Conservation (phyloP, 2,797 vertebrate species). For the Geotrypetes seraphini region DNA sequence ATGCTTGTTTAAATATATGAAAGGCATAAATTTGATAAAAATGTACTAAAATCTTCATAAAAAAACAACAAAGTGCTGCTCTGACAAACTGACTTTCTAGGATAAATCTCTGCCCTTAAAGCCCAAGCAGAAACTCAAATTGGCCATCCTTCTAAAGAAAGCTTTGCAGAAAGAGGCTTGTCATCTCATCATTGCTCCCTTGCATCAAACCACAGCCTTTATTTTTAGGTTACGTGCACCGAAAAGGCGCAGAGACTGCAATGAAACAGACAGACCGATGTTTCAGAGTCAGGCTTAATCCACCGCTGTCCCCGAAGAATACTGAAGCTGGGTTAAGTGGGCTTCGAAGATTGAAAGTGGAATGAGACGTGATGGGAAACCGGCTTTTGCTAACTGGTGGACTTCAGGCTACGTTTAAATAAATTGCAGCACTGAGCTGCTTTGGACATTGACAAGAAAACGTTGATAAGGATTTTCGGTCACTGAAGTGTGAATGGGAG, state of each 20-base stretch:
- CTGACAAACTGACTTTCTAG: too few relatives aligned
- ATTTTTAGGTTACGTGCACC: slow-evolving; percentile 9
- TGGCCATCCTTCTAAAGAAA: too few relatives aligned
- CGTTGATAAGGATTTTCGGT: slow-evolving; percentile 26
- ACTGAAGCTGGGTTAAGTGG: slow-evolving; percentile 27
- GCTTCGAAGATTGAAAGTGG: slow-evolving; percentile 31
- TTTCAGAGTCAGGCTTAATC: slow-evolving; percentile 23
- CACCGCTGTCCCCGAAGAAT: slow-evolving; percentile 17
- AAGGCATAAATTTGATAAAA: too few relatives aligned
- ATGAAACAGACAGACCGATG: slow-evolving; percentile 10
- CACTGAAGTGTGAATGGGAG: slow-evolving; percentile 11
- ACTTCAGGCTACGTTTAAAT: slow-evolving; percentile 40
- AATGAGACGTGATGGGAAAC: slow-evolving; percentile 37
- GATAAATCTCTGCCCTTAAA: too few relatives aligned
- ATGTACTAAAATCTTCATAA: too few relatives aligned
- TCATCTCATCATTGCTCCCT: too few relatives aligned
- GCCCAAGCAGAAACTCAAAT: too few relatives aligned
- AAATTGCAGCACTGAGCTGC: slow-evolving; percentile 31
- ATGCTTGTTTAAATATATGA: too few relatives aligned
- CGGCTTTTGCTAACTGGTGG: slow-evolving; percentile 40
- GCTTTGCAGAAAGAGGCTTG: too few relatives aligned
- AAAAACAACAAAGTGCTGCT: too few relatives aligned
- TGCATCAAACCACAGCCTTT: too few relatives aligned
- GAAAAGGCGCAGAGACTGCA: slow-evolving; percentile 12
- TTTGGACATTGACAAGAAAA: slow-evolving; percentile 22